Evolutionary conservation across 2,888 invertebrate genomes (phyloP).

Genomic region (Pimpla rufipes): DNA sequence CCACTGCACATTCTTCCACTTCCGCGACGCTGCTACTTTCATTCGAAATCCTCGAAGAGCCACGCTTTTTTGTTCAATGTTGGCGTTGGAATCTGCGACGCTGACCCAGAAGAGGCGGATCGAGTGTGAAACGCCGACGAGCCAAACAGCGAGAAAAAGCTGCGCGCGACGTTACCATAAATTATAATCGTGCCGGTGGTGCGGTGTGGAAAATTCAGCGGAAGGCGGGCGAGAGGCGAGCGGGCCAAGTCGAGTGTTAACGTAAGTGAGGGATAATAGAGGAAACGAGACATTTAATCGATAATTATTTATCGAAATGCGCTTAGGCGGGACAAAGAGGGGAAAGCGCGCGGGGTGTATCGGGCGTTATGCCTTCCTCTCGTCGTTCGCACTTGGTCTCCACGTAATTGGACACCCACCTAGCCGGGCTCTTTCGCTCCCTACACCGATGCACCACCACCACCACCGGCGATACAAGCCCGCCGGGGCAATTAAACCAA

Average conservation of each 20-base stretch:
- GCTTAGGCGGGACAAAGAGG: constrained; percentile 58
- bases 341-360: constrained; percentile 38
- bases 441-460: constrained; percentile 49
- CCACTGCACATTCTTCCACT: no score
- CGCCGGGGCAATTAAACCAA: constrained; percentile 67
- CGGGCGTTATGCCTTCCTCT: constrained; percentile 62
- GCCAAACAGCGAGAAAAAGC: no score
- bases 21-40: no score
- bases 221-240: constrained; percentile 21
- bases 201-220: constrained; percentile 39
- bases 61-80: no score
- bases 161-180: neutral
- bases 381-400: constrained; percentile 68
- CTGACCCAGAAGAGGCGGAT: no score
- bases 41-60: no score
- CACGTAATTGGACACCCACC: constrained; percentile 69
- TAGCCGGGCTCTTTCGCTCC: constrained; percentile 59
- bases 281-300: constrained; percentile 61
- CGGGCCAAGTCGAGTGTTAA: constrained; percentile 28
- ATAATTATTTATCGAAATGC: constrained; percentile 69
- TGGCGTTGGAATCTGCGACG: no score
- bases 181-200: constrained; percentile 40
- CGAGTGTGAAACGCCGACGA: no score
- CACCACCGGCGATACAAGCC: constrained; percentile 42
- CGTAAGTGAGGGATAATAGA: constrained; percentile 53